Percentiles rank a stretch among this genome's conserved stretches.
Evolutionary conservation across 2,888 invertebrate species (phyloP).

Genomic region (Phaonia tiefii): DNA sequence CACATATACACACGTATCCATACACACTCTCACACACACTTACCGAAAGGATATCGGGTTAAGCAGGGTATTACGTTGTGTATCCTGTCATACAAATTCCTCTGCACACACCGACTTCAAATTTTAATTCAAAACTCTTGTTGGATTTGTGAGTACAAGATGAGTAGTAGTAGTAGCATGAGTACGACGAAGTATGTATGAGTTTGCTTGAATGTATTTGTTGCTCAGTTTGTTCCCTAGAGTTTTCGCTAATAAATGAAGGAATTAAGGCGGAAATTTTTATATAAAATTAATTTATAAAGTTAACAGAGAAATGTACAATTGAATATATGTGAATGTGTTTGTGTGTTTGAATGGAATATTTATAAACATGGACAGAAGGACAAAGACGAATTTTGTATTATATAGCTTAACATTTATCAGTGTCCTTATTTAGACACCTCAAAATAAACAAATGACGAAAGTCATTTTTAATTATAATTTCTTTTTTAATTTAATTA

Average conservation of each 20-base stretch:
- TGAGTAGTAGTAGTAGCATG: neutral
- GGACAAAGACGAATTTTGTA: slow-evolving; percentile 5
- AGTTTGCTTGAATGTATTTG: neutral
- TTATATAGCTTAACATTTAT: too few species aligned
- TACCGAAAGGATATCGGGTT: neutral
- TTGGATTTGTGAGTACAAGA: neutral
- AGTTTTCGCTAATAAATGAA: slow-evolving; percentile 23
- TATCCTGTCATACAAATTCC: neutral
- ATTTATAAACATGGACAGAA: neutral
- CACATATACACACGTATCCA: neutral
- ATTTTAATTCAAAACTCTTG: neutral
- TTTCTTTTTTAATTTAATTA: too few species aligned
- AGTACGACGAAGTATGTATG: neutral
- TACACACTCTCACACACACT: neutral
- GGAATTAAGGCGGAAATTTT: slow-evolving; percentile 33
- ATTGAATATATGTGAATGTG: too few species aligned
- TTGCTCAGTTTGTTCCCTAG: slow-evolving; percentile 1
- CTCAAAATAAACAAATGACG: too few species aligned
- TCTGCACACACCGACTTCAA: neutral
- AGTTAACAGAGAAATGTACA: neutral
- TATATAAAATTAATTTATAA: slow-evolving; percentile 29
- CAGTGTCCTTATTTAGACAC: too few species aligned
- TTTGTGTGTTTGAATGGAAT: slow-evolving; percentile 17
- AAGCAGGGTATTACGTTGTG: neutral
- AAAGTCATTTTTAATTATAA: too few species aligned